Evolutionary conservation across 92 coral and sea anemone genomes (phyloP).

Genomic region (Porites divaricata): DNA sequence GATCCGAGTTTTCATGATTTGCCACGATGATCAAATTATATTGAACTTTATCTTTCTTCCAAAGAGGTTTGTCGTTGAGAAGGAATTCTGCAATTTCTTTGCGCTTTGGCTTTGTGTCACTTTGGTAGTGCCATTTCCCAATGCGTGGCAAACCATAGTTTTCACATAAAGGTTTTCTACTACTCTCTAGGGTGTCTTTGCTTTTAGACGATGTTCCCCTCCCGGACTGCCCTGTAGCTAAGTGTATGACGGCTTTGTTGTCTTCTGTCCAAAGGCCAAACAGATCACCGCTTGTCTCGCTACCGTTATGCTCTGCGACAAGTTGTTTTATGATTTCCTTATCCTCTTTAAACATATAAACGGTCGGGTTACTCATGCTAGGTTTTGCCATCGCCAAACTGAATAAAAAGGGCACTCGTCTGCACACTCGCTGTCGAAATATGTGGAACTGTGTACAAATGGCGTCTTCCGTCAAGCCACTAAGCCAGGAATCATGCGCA

Average conservation of each 20-base stretch:
- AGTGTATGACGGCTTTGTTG: slow-evolving; percentile 63
- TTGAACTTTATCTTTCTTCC: not conserved
- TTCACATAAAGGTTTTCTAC: not conserved
- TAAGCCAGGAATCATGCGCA: not conserved
- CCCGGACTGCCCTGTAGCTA: slow-evolving; percentile 25
- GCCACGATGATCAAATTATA: not conserved
- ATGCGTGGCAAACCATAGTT: not conserved
- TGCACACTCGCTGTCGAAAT: not conserved
- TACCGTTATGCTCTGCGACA: slow-evolving; percentile 28
- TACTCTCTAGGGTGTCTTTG: not conserved
- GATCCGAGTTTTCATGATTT: not conserved
- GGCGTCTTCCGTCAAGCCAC: not conserved
- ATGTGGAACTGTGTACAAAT: not conserved
- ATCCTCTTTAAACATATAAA: slow-evolving; percentile 77
- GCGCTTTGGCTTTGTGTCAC: not conserved
- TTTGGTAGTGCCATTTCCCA: slow-evolving; percentile 14
- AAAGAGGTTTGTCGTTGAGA: not conserved
- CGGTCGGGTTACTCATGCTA: not conserved
- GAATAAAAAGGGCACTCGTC: not conserved
- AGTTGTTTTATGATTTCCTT: slow-evolving; percentile 41
- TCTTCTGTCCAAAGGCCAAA: slow-evolving; percentile 83
- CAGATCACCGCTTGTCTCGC: slow-evolving; percentile 75
- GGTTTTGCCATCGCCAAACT: slow-evolving; percentile 33
- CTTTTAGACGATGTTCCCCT: not conserved
- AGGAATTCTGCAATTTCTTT: not conserved